Conservation (phyloP, 2,113 vertebrate genomes). For the Halcyon malimbica region DNA sequence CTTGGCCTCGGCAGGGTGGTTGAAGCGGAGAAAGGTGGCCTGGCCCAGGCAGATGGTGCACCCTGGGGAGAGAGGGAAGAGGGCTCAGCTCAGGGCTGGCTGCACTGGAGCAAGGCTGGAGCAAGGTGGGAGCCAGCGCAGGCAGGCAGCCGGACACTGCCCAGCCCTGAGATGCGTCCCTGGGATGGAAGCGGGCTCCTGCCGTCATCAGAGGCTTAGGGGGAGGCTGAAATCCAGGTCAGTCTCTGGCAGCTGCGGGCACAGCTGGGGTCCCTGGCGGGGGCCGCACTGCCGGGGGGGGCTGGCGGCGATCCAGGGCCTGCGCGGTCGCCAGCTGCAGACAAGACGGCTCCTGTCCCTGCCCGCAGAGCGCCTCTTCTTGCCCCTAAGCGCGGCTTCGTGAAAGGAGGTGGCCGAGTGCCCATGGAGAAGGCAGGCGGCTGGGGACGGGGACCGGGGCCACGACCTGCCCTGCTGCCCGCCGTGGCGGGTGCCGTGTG, state of each 20-base stretch:
- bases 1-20: slow-evolving; percentile 94
- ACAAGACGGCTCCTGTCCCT: slow-evolving; percentile 45
- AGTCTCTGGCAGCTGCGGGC: neutral
- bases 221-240: slow-evolving; percentile 48
- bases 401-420: neutral
- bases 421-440: neutral
- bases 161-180: neutral
- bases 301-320: neutral
- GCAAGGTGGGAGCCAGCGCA: fast-evolving
- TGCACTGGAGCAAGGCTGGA: fast-evolving
- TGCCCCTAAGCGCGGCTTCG: neutral
- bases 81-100: neutral
- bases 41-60: slow-evolving; percentile 97
- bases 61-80: slow-evolving; percentile 70
- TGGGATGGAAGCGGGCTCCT: neutral
- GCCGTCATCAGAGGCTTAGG: neutral
- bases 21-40: slow-evolving; percentile 93
- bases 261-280: slow-evolving; percentile 38
- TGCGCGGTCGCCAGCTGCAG: slow-evolving; percentile 7
- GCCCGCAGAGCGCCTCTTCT: neutral
- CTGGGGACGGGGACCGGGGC: fast-evolving
- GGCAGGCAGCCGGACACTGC: neutral
- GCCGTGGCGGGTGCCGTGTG: neutral
- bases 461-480: too few species aligned
- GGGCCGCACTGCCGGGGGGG: neutral